These are phyloP conservation scores for Antedon mediterranea DNA, from an alignment of 53 echinoderm and acorn worm genomes.

Conservation along the genomic window DNA sequence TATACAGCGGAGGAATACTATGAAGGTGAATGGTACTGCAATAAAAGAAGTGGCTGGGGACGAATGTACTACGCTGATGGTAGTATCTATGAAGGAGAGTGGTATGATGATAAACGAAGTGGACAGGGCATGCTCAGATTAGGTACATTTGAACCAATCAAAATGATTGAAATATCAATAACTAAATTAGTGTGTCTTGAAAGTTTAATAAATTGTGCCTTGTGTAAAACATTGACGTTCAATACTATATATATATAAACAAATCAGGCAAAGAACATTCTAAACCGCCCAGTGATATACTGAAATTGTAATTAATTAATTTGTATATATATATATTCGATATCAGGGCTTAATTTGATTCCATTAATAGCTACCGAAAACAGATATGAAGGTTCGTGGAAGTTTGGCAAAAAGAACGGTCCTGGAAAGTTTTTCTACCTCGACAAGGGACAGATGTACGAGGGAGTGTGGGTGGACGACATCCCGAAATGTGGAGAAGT, in stretches of 20 bases:
- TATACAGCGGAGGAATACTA: slow-evolving; percentile 86
- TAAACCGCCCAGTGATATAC: too few relatives aligned
- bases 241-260: too few relatives aligned
- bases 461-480: slow-evolving; percentile 95
- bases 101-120: slow-evolving; percentile 91
- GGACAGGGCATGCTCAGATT: slow-evolving; percentile 96
- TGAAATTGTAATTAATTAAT: too few relatives aligned
- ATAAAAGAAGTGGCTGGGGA: slow-evolving; percentile 95
- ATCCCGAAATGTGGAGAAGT: slow-evolving; percentile 93
- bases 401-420: slow-evolving; percentile 85
- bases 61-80: slow-evolving; percentile 91
- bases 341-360: slow-evolving; percentile 7
- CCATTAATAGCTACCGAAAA: slow-evolving; percentile 57
- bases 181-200: too few relatives aligned
- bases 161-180: too few relatives aligned
- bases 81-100: slow-evolving; percentile 97
- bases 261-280: too few relatives aligned
- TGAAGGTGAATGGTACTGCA: slow-evolving; percentile 95
- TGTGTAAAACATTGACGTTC: too few relatives aligned
- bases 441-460: slow-evolving; percentile 91
- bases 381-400: slow-evolving; percentile 94
- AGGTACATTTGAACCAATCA: too few relatives aligned
- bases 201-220: too few relatives aligned
- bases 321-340: too few relatives aligned
- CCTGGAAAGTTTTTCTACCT: slow-evolving; percentile 87